phyloP scores from a whole-genome alignment of 2,113 vertebrate species.

The Corythaeola cristata region DNA sequence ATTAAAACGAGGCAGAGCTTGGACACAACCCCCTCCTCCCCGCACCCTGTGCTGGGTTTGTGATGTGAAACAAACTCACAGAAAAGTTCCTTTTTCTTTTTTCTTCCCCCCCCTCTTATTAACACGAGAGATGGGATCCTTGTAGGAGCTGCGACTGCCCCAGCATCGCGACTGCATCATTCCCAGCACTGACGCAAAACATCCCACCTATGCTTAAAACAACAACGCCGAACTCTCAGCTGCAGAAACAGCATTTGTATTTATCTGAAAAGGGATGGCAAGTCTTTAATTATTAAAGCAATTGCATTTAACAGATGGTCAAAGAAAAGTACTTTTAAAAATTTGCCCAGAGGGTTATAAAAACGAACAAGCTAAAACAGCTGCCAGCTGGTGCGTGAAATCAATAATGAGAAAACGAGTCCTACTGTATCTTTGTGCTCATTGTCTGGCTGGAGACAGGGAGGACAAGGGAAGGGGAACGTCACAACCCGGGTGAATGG shows the following conservation, averaged over 20 bases:
- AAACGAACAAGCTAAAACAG: constrained; percentile 80
- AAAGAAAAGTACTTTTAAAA: constrained; percentile 83
- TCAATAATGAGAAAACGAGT: constrained; percentile 84
- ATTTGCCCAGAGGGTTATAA: constrained; percentile 83
- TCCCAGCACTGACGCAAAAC: neutral
- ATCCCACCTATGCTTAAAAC: neutral
- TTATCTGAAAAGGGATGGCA: constrained; percentile 66
- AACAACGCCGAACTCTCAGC: constrained; percentile 57
- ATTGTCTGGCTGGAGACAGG: constrained; percentile 76
- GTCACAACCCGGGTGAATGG: constrained; percentile 44
- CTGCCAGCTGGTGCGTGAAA: constrained; percentile 86
- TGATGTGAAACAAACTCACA: neutral
- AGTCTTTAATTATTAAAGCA: constrained; percentile 86
- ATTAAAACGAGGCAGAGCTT: neutral
- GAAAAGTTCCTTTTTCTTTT: neutral
- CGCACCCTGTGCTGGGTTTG: neutral
- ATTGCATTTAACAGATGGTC: constrained; percentile 81
- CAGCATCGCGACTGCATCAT: fast-evolving
- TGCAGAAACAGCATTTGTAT: constrained; percentile 54
- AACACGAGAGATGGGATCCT: neutral
- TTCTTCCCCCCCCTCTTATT: neutral
- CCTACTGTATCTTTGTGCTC: constrained; percentile 83
- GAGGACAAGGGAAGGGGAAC: constrained; percentile 65
- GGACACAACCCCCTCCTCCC: neutral
- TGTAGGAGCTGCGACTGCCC: neutral